phyloP scores from a whole-genome alignment of 1,140 invertebrate genomes.

The Chionoecetes opilio region DNA sequence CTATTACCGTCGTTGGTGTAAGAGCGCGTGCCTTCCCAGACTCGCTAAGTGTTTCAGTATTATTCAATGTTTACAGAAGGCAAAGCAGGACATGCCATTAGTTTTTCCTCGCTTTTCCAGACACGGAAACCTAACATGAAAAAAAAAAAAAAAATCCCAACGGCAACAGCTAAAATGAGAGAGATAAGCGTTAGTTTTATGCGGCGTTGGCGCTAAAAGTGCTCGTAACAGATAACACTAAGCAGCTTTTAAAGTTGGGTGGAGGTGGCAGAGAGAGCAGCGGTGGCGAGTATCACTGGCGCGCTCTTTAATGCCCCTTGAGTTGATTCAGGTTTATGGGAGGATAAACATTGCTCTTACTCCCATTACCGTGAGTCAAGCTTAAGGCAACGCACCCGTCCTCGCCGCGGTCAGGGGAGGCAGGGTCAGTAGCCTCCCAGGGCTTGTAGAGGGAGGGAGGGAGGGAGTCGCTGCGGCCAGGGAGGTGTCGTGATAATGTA shows the following conservation, averaged over 20 bases:
- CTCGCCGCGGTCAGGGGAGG: background rate
- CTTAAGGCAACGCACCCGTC: background rate
- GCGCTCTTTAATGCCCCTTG: constrained; percentile 17
- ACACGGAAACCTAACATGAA: constrained; percentile 42
- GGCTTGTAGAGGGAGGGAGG: too few species aligned
- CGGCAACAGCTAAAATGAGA: constrained; percentile 37
- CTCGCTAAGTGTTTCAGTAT: background rate
- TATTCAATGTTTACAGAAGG: constrained; percentile 13
- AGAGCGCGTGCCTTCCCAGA: background rate
- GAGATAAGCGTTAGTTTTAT: constrained; percentile 43
- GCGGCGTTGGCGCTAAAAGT: background rate
- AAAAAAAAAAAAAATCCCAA: background rate
- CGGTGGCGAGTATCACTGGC: background rate
- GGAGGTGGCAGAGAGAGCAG: background rate
- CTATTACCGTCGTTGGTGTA: background rate
- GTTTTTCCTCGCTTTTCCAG: background rate
- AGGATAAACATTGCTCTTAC: constrained; percentile 30
- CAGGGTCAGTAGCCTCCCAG: too few species aligned
- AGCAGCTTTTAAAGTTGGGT: constrained; percentile 50
- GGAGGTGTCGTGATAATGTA: too few species aligned
- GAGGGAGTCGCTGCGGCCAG: too few species aligned
- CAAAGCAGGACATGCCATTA: background rate
- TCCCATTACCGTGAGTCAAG: constrained; percentile 27
- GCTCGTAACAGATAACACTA: constrained; percentile 52
- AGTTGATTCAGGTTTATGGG: constrained; percentile 3